These are phyloP conservation scores for Meriones unguiculatus DNA, from an alignment of 2,113 vertebrate species.

Conservation along the genomic window DNA sequence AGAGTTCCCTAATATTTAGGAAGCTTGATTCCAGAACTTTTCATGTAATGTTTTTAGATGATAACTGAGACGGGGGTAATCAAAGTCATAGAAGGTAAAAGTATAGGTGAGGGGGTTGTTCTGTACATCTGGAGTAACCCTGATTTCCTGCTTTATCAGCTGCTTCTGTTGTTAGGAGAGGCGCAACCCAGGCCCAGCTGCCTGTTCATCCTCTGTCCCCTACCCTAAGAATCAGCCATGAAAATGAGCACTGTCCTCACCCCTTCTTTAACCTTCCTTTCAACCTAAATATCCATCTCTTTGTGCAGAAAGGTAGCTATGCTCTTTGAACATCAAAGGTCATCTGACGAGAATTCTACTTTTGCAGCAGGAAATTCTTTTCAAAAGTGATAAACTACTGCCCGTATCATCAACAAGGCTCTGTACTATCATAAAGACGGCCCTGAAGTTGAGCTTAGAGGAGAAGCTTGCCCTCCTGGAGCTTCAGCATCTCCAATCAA, in stretches of 20 bases:
- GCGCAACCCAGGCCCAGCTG: not conserved
- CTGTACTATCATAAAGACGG: not conserved
- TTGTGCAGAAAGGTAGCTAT: not conserved
- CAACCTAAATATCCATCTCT: not conserved
- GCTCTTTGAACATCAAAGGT: not conserved
- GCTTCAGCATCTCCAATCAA: not conserved
- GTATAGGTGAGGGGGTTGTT: too few species aligned
- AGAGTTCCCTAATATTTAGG: not conserved
- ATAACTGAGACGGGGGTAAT: not conserved
- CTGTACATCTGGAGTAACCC: not conserved
- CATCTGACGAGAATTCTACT: not conserved
- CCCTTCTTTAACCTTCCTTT: not conserved
- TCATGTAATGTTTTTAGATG: not conserved
- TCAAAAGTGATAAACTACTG: not conserved
- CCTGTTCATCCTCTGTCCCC: fast-evolving
- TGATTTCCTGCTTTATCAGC: not conserved
- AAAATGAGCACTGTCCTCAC: not conserved
- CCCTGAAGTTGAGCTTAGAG: fast-evolving
- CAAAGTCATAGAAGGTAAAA: not conserved
- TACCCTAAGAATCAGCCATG: not conserved
- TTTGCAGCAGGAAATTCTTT: not conserved
- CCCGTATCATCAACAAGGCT: not conserved
- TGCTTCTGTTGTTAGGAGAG: not conserved
- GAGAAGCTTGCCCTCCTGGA: not conserved
- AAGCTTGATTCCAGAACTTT: not conserved